Percentiles rank a stretch among this genome's conserved stretches.
These are phyloP conservation scores for Umimayanthus kanabou DNA, from an alignment of 92 coral and sea anemone species.

Conservation along the genomic window DNA sequence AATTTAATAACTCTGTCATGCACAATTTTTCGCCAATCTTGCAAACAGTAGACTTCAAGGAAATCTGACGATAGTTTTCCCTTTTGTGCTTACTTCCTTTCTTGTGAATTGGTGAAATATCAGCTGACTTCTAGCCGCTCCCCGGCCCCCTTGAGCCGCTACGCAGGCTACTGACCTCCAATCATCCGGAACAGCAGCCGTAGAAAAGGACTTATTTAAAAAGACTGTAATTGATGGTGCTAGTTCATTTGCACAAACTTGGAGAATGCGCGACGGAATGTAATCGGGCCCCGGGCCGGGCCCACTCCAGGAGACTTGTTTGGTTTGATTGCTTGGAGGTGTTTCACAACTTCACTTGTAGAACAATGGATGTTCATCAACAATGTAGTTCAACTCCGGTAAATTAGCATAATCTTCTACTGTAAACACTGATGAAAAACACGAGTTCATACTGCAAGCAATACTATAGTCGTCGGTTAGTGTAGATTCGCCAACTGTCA, in stretches of 20 bases:
- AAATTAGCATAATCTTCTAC: conserved; percentile 48
- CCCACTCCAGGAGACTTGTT: conserved; percentile 63
- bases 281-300: conserved; percentile 65
- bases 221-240: conserved; percentile 29
- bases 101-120: conserved; percentile 53
- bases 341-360: conserved; percentile 53
- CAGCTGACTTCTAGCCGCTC: too few species aligned
- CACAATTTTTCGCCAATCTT: conserved; percentile 39
- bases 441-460: conserved; percentile 52
- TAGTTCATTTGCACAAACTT: conserved; percentile 21
- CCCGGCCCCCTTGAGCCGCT: too few species aligned
- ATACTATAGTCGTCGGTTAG: conserved; percentile 51
- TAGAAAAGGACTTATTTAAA: conserved; percentile 51
- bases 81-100: conserved; percentile 41
- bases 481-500: conserved; percentile 41
- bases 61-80: conserved; percentile 52
- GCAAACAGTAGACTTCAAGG: conserved; percentile 25
- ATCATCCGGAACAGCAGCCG: conserved; percentile 39
- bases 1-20: conserved; percentile 21
- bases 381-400: conserved; percentile 34
- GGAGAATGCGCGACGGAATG: conserved; percentile 36
- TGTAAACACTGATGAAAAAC: conserved; percentile 57
- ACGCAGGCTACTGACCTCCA: too few species aligned
- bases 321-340: conserved; percentile 42
- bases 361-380: conserved; percentile 45